Evolutionary conservation across 2,888 invertebrate species (phyloP).

Genomic region (Agrilus mali): DNA sequence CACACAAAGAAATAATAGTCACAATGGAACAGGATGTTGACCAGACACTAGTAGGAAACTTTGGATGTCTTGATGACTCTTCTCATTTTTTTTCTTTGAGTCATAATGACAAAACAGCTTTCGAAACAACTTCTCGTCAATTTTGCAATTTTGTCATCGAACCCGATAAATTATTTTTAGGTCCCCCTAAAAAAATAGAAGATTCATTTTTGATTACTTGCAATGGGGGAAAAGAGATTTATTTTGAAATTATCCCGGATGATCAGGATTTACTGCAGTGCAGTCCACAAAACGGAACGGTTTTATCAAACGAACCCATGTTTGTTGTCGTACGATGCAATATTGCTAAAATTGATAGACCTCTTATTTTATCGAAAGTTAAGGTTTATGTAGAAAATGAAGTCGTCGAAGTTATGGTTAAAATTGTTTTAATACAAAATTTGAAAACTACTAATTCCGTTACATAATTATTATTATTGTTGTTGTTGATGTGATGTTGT

Average conservation of each 20-base stretch:
- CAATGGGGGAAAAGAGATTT: conserved; percentile 6
- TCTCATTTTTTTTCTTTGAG: conserved; percentile 25
- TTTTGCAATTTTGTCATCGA: conserved; percentile 9
- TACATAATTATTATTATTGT: too few species aligned
- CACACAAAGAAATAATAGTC: conserved; percentile 25
- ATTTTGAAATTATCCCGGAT: conserved; percentile 8
- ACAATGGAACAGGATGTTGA: conserved; percentile 30
- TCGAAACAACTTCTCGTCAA: background rate
- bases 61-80: conserved; percentile 25
- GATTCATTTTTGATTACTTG: conserved; percentile 9
- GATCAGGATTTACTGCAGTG: conserved; percentile 5
- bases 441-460: too few species aligned
- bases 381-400: conserved; percentile 22
- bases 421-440: conserved; percentile 13
- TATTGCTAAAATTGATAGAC: conserved; percentile 5
- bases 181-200: conserved; percentile 8
- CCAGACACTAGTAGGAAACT: conserved; percentile 21
- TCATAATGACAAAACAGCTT: conserved; percentile 13
- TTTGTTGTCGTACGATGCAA: conserved; percentile 18
- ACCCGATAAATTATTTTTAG: conserved; percentile 9
- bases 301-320: conserved; percentile 16
- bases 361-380: conserved; percentile 14
- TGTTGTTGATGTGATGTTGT: too few species aligned
- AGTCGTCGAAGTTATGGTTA: conserved; percentile 21
- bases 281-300: conserved; percentile 8